Evolutionary conservation across 2,113 vertebrate species (phyloP), one percentile per base, ranked within the genome.

Genomic region (Thunnus thynnus): DNA sequence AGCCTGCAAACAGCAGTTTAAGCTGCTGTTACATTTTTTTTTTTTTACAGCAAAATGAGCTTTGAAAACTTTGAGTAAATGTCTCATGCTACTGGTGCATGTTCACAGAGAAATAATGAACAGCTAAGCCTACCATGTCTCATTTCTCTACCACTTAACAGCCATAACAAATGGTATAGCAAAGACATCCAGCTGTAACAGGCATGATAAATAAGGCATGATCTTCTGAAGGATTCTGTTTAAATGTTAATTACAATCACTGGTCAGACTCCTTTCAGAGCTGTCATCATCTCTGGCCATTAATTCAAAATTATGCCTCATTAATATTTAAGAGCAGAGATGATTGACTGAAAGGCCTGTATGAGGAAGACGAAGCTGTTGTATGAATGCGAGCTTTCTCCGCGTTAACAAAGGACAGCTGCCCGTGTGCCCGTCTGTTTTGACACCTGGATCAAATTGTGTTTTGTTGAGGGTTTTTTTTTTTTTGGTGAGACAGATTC

Each of bases 161-260:
- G 67, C 77, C 62, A 76, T 75, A 54, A 64, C 71, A 77, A 76
- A 80, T n/a, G 50, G 27, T 10, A 32, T 50, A 73, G 72, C 55
- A 62, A 52, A 83, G 72, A 87, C 76, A 66, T 71, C 62, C 67
- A 75, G 70, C 80, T 61, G 44, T 36, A 61, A 54, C 46, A 80
- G 52, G 16, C 58, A n/a, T 44, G 63, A 80, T 77, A 84, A 86
- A 88, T 84, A 88, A 76, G 50, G 65, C 57, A 18, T n/a, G 68
- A 75, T 74, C 72, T 65, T 58, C 54, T 84, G 79, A 83, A 77
- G 66, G 55, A 65, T 84, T 82, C 64, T 64, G 61, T 84, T 78
- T 85, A 83, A 87, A 91, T 89, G 75, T 64, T 86, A 85, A 91
- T 91, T 71, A 76, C 46, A 78, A 83, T 77, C 76, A 56, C 84